phyloP scores from a whole-genome alignment of 2,797 vertebrate species.

The Capromys pilorides region DNA sequence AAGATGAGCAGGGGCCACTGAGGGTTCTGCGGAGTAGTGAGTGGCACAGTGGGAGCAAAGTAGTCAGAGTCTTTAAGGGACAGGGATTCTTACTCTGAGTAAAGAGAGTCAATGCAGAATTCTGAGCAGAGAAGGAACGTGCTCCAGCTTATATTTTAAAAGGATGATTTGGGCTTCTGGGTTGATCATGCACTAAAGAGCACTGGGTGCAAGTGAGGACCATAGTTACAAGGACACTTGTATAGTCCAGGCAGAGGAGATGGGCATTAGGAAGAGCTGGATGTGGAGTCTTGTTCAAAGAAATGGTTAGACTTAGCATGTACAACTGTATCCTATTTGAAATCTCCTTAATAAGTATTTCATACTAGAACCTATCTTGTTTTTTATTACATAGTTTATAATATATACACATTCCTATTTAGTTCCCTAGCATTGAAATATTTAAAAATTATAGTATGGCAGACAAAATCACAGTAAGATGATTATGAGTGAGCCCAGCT shows the following conservation, averaged over 20 bases:
- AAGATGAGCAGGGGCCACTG: neutral
- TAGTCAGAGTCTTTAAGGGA: neutral
- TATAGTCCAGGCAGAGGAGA: neutral
- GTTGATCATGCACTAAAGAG: neutral
- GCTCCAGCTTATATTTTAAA: neutral
- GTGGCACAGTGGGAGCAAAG: neutral
- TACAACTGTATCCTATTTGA: neutral
- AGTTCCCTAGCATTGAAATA: neutral
- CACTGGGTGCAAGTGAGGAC: neutral
- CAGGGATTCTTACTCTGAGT: neutral
- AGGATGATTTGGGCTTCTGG: neutral
- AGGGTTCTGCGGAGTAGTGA: neutral
- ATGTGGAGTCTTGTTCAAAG: neutral
- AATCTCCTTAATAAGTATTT: constrained; percentile 4
- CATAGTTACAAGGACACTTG: neutral
- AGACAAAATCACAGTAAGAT: neutral
- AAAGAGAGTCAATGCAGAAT: constrained; percentile 1
- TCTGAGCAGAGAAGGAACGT: neutral
- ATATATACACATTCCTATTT: neutral
- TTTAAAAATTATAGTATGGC: neutral
- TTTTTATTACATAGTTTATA: neutral
- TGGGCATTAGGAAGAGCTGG: neutral
- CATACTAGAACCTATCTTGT: neutral
- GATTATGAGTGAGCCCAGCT: neutral
- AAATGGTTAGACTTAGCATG: neutral